Base-by-base conservation (phyloP, 2,888 invertebrate genomes). In the Metalampra italica region DNA sequence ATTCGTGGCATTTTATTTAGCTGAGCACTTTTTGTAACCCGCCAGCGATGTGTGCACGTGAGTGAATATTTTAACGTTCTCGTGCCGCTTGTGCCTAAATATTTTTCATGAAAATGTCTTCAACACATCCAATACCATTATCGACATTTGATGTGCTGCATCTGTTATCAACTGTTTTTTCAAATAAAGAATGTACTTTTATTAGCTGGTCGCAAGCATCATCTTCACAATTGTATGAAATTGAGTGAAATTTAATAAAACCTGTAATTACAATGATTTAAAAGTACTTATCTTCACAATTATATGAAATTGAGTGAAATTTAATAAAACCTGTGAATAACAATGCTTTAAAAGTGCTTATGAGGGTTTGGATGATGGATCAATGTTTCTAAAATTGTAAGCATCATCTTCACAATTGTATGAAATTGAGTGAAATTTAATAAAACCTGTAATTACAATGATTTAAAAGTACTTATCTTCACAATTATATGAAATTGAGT, bases 381-480 rank as follows among this genome's bases (percentile, higher is more conserved):
- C 49, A 40, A 57, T 66, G 47, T 57, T 62, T 41, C 63, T 53
- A 43, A 55, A 65, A 52, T n/a, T n/a, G n/a, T n/a, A n/a, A n/a
- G n/a, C n/a, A n/a, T n/a, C n/a, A n/a, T n/a, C n/a, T n/a, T n/a
- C n/a, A n/a, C n/a, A n/a, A n/a, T n/a, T n/a, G n/a, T n/a, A n/a
- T n/a, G n/a, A n/a, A n/a, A n/a, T n/a, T n/a, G n/a, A n/a, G n/a
- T n/a, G n/a, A n/a, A n/a, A n/a, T n/a, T n/a, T n/a, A n/a, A n/a
- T n/a, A n/a, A n/a, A n/a, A n/a, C n/a, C n/a, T n/a, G n/a, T n/a
- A n/a, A n/a, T n/a, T n/a, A n/a, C n/a, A n/a, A n/a, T n/a, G n/a
- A n/a, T n/a, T n/a, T n/a, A n/a, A n/a, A n/a, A n/a, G n/a, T n/a
- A n/a, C n/a, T n/a, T n/a, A n/a, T n/a, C n/a, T n/a, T n/a, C n/a